phyloP scores from a whole-genome alignment of 1,140 invertebrate species.

The Dryas iulia region DNA sequence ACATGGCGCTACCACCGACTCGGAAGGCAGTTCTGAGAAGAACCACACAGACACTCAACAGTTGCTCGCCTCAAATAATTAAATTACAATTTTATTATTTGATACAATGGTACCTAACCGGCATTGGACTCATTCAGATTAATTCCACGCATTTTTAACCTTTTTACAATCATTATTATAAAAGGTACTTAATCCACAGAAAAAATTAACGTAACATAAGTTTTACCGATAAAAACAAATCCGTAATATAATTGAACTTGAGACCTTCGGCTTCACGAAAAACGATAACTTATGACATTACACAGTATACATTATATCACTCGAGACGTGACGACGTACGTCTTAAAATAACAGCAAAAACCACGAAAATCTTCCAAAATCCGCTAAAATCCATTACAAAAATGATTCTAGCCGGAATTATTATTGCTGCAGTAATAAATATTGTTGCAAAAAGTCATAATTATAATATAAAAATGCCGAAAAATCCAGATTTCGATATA shows the following conservation, averaged over 20 bases:
- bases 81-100: too few species aligned
- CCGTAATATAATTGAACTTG: neutral
- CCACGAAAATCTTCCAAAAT: neutral
- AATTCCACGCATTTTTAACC: too few species aligned
- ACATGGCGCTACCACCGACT: too few species aligned
- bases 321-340: neutral
- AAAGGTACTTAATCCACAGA: too few species aligned
- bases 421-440: constrained; percentile 3
- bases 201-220: too few species aligned
- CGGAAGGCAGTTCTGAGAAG: too few species aligned
- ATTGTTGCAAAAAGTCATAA: constrained; percentile 24
- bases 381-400: neutral
- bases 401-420: constrained; percentile 9
- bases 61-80: too few species aligned
- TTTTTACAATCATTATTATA: too few species aligned
- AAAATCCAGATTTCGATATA: constrained; percentile 26
- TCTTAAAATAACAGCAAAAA: neutral
- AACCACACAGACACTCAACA: too few species aligned
- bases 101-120: too few species aligned
- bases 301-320: neutral
- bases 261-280: neutral
- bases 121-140: too few species aligned
- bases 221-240: too few species aligned
- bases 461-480: constrained; percentile 20
- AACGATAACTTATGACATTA: neutral